Conservation (phyloP, 2,888 invertebrate genomes). For the Subacronicta megacephala region DNA sequence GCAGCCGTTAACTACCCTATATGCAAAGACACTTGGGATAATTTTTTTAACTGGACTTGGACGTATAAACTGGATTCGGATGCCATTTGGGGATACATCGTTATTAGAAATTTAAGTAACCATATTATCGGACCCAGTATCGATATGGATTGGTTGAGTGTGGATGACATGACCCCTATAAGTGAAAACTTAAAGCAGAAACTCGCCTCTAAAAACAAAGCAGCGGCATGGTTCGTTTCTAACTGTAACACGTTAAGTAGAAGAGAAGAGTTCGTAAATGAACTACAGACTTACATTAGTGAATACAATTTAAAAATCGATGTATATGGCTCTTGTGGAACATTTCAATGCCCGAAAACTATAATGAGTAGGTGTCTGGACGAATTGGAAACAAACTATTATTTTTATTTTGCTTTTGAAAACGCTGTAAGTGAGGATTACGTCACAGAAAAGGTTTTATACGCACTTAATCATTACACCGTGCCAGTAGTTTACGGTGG, state of each 20-base stretch:
- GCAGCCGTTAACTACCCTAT: constrained; percentile 71
- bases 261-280: constrained; percentile 67
- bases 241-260: constrained; percentile 71
- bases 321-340: constrained; percentile 74
- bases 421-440: constrained; percentile 80
- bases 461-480: constrained; percentile 88
- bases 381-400: constrained; percentile 69
- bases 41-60: constrained; percentile 83
- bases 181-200: constrained; percentile 52
- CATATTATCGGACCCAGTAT: constrained; percentile 68
- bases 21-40: constrained; percentile 64
- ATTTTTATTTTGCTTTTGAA: constrained; percentile 80
- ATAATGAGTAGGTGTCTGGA: constrained; percentile 67
- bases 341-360: constrained; percentile 65
- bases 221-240: constrained; percentile 77
- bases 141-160: constrained; percentile 64
- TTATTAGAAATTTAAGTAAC: constrained; percentile 64
- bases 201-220: constrained; percentile 61
- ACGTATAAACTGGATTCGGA: constrained; percentile 78
- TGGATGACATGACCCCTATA: constrained; percentile 60
- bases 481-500: constrained; percentile 92
- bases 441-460: constrained; percentile 77
- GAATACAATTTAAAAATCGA: constrained; percentile 68
- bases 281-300: constrained; percentile 60
- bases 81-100: constrained; percentile 73